Percentiles rank a stretch among this genome's conserved stretches.
These are phyloP conservation scores for Cephus spinipes DNA, from an alignment of 2,888 invertebrate genomes.

Conservation along the genomic window DNA sequence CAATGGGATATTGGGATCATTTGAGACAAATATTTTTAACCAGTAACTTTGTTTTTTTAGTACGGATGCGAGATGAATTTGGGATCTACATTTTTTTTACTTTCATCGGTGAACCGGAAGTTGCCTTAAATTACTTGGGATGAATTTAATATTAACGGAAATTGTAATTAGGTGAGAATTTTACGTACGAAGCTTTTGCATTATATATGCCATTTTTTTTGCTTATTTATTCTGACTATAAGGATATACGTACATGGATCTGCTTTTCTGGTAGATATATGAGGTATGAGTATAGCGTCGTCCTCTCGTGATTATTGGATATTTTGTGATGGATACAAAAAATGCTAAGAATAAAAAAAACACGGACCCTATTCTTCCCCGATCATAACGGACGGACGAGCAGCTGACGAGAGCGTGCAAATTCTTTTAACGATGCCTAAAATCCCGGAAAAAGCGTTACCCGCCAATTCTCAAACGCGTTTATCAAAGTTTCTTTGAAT, in stretches of 20 bases:
- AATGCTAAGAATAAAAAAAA: conserved; percentile 13
- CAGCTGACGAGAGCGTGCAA: conserved; percentile 62
- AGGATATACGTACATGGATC: background rate
- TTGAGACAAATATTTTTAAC: background rate
- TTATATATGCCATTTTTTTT: too few relatives aligned
- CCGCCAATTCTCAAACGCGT: conserved; percentile 39
- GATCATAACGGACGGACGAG: conserved; percentile 56
- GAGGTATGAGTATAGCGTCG: background rate
- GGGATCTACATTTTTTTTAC: background rate
- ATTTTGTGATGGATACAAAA: conserved; percentile 9
- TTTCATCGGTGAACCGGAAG: conserved; percentile 37
- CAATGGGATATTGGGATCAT: background rate
- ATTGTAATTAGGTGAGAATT: conserved; percentile 26
- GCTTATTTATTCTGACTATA: too few relatives aligned
- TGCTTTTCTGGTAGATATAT: background rate
- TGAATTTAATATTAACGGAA: conserved; percentile 1
- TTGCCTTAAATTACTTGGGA: conserved; percentile 43
- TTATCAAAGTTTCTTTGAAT: conserved; percentile 55
- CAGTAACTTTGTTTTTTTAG: background rate
- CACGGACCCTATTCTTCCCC: conserved; percentile 27
- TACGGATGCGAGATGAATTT: background rate
- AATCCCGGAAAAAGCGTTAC: conserved; percentile 49
- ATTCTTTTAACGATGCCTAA: conserved; percentile 64
- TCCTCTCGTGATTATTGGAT: conserved; percentile 2
- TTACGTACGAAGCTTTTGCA: background rate